Percentiles rank a stretch among this genome's conserved stretches.
These are phyloP conservation scores for Ctenopoma multispine DNA, from an alignment of 2,797 vertebrate genomes.

Conservation along the genomic window DNA sequence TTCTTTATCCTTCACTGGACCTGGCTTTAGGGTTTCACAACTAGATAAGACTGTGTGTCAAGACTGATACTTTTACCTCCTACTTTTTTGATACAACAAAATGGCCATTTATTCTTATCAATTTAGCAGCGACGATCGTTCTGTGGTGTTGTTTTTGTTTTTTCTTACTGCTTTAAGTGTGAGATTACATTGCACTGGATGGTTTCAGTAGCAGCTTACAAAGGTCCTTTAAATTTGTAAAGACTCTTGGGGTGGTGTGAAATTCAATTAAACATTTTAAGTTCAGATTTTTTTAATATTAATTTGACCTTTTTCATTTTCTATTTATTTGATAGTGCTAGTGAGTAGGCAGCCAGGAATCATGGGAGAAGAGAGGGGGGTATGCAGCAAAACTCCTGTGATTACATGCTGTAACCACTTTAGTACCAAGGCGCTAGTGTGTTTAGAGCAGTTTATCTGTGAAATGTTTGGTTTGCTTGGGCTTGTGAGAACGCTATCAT, in stretches of 20 bases:
- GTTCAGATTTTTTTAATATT: constrained; percentile 48
- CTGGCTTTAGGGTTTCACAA: constrained; percentile 72
- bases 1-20: constrained; percentile 67
- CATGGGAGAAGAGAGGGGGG: too few relatives aligned
- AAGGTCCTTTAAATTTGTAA: constrained; percentile 27
- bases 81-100: constrained; percentile 47
- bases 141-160: background rate
- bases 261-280: constrained; percentile 36
- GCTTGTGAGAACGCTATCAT: constrained; percentile 11
- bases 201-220: constrained; percentile 14
- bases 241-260: constrained; percentile 52
- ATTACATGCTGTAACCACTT: too few relatives aligned
- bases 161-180: constrained; percentile 25
- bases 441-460: constrained; percentile 18
- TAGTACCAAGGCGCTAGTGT: background rate
- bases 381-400: too few relatives aligned
- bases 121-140: constrained; percentile 21
- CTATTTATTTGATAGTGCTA: too few relatives aligned
- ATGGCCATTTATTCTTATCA: constrained; percentile 34
- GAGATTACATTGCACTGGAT: constrained; percentile 33
- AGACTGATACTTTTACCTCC: constrained; percentile 53
- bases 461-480: constrained; percentile 6
- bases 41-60: constrained; percentile 67
- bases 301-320: constrained; percentile 1
- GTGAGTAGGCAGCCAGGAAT: too few relatives aligned